Conservation (phyloP, 2,888 invertebrate species). For the Metellina segmentata region DNA sequence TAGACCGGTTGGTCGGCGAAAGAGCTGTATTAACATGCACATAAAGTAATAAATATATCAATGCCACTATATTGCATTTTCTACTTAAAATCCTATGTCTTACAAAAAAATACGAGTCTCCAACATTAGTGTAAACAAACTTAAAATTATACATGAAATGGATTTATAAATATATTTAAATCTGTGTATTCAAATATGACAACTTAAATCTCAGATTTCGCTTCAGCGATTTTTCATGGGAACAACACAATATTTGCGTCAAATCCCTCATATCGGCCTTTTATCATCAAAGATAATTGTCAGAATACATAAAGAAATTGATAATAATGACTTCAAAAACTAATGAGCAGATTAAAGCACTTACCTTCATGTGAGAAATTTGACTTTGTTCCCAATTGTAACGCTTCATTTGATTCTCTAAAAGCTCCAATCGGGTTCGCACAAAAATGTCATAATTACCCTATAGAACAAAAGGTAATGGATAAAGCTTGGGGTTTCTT, state of each 20-base stretch:
- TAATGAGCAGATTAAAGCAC: constrained; percentile 5
- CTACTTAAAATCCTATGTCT: no score
- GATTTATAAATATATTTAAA: no score
- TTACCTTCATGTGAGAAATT: constrained; percentile 98
- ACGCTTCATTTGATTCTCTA: constrained; percentile 99
- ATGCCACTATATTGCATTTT: no score
- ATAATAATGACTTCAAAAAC: neutral
- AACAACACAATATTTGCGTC: neutral
- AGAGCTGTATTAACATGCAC: no score
- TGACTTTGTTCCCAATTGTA: constrained; percentile 99
- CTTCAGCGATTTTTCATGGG: constrained; percentile 17
- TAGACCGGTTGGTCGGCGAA: no score
- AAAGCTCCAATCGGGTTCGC: constrained; percentile 93
- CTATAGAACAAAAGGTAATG: constrained; percentile 80
- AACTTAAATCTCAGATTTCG: constrained; percentile 27
- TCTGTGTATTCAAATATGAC: neutral
- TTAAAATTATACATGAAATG: no score
- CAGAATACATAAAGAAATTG: neutral
- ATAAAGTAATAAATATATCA: no score
- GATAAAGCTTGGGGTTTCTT: neutral
- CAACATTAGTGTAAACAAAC: no score
- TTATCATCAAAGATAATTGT: constrained; percentile 24
- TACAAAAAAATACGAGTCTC: no score
- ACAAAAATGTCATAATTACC: constrained; percentile 98
- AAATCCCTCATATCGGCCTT: constrained; percentile 51